These are phyloP conservation scores for Crepidodera aurea DNA, from an alignment of 2,888 invertebrate species.

Conservation along the genomic window DNA sequence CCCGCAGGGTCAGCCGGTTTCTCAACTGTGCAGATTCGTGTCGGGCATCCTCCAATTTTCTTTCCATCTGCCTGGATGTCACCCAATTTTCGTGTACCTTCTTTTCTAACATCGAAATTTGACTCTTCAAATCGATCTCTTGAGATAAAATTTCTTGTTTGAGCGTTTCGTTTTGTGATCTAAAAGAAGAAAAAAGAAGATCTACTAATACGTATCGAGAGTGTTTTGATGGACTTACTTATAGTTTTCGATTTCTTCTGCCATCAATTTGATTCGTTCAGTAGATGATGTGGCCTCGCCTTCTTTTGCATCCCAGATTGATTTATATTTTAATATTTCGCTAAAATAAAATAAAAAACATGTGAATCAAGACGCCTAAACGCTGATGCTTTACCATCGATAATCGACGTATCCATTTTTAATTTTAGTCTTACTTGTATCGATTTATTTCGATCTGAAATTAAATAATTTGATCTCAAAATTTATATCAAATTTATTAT, in stretches of 20 bases:
- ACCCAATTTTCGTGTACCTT: constrained; percentile 90
- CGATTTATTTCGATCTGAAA: too few species aligned
- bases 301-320: constrained; percentile 80
- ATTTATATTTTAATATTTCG: constrained; percentile 78
- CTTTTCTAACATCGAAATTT: constrained; percentile 81
- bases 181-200: constrained; percentile 29
- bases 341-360: constrained; percentile 62
- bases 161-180: constrained; percentile 68
- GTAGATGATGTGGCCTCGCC: constrained; percentile 83
- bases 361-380: too few species aligned
- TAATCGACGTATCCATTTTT: too few species aligned
- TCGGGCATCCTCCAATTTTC: constrained; percentile 82
- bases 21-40: constrained; percentile 74
- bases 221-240: too few species aligned
- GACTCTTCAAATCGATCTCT: constrained; percentile 73
- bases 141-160: constrained; percentile 88
- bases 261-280: constrained; percentile 78
- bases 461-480: too few species aligned
- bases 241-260: constrained; percentile 80
- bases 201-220: background rate
- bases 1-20: constrained; percentile 68
- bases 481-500: too few species aligned
- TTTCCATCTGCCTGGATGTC: constrained; percentile 79
- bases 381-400: too few species aligned
- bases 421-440: too few species aligned